A percentile compares a stretch with the other conserved stretches of the same genome.
Evolutionary conservation across 2,888 invertebrate species (phyloP).

Genomic region (Agonopterix alstromeriana): DNA sequence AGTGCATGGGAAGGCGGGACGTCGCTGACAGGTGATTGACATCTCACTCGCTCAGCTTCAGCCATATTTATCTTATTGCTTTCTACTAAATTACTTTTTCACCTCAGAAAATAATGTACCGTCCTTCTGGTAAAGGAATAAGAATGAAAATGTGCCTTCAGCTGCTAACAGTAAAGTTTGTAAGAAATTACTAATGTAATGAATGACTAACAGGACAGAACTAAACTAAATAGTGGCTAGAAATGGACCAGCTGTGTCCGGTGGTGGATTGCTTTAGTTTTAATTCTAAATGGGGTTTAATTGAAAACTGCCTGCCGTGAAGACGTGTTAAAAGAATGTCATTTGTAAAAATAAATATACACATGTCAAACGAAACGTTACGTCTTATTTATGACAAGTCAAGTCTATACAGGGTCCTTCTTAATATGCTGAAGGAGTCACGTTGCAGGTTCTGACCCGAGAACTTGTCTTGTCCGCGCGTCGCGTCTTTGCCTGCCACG

Average conservation of each 20-base stretch:
- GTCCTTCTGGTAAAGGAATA: too few species aligned
- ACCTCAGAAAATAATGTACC: background rate
- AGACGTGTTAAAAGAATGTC: conserved; percentile 39
- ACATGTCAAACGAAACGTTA: conserved; percentile 2
- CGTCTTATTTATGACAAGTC: background rate
- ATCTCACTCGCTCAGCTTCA: conserved; percentile 64
- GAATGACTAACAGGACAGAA: conserved; percentile 73
- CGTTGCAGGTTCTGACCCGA: too few species aligned
- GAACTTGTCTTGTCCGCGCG: too few species aligned
- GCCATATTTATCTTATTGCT: conserved; percentile 70
- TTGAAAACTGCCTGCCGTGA: conserved; percentile 58
- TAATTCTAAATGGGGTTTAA: conserved; percentile 71
- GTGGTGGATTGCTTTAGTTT: conserved; percentile 60
- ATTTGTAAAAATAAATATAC: conserved; percentile 11
- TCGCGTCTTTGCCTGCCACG: too few species aligned
- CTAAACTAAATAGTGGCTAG: conserved; percentile 71
- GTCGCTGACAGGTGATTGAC: conserved; percentile 74
- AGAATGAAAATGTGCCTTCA: too few species aligned
- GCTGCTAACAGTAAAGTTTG: conserved; percentile 20
- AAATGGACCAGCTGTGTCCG: conserved; percentile 72
- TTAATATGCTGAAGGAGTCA: too few species aligned
- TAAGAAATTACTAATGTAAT: conserved; percentile 65
- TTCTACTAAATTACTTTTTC: conserved; percentile 22
- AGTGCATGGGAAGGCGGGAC: conserved; percentile 62
- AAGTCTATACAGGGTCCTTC: too few species aligned